Evolutionary conservation across 1,140 invertebrate genomes (phyloP).

Genomic region (Eupristina koningsbergeri): DNA sequence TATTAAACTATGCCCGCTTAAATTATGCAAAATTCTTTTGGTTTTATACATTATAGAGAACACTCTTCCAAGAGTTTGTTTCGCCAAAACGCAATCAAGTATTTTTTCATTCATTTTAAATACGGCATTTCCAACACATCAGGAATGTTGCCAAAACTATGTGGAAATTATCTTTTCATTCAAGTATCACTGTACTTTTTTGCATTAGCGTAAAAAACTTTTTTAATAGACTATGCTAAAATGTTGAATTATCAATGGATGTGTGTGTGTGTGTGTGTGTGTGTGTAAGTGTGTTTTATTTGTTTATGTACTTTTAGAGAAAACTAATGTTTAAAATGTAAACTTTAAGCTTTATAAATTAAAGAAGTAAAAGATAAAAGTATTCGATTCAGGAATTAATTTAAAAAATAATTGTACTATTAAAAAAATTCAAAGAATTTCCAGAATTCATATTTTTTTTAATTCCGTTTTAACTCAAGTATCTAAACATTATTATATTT

Average conservation of each 20-base stretch:
- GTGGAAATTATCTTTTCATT: neutral
- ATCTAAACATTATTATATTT: too few relatives aligned
- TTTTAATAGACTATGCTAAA: too few relatives aligned
- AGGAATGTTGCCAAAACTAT: neutral
- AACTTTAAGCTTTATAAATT: neutral
- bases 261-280: too few relatives aligned
- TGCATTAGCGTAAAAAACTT: too few relatives aligned
- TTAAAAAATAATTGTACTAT: neutral
- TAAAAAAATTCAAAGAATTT: neutral
- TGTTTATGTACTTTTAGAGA: neutral
- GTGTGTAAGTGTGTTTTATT: too few relatives aligned
- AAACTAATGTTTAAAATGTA: neutral
- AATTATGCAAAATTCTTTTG: slow-evolving; percentile 6
- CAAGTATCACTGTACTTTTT: too few relatives aligned
- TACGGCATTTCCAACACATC: neutral
- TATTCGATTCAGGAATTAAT: neutral
- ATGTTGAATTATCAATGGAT: too few relatives aligned
- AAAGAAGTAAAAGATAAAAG: neutral
- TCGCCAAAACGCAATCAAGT: neutral
- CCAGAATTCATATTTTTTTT: neutral
- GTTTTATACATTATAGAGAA: neutral
- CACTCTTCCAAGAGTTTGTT: neutral
- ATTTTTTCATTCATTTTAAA: neutral
- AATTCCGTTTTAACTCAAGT: neutral
- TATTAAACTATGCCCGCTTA: neutral